Conservation (phyloP, 2,113 vertebrate genomes). For the Nymphicus hollandicus region DNA sequence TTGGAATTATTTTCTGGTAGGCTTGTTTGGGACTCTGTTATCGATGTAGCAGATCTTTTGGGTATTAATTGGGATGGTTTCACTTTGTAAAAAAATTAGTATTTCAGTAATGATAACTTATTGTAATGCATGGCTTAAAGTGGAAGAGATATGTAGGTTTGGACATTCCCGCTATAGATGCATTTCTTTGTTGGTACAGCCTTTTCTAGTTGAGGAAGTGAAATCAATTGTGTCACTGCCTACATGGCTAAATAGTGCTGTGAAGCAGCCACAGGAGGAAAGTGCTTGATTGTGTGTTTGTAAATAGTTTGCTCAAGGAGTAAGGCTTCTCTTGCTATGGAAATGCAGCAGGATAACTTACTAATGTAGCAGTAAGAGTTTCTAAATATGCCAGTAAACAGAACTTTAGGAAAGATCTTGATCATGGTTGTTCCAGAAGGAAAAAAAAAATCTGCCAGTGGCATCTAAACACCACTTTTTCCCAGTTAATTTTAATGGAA, state of each 20-base stretch:
- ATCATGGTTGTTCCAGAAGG: neutral
- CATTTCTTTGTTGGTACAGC: neutral
- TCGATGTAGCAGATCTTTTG: rapidly evolving
- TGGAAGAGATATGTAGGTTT: neutral
- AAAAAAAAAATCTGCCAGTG: neutral
- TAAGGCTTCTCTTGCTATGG: neutral
- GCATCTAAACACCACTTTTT: neutral
- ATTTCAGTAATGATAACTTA: neutral
- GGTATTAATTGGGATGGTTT: neutral
- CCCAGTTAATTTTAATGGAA: neutral
- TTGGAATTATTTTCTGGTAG: neutral
- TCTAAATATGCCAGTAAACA: neutral
- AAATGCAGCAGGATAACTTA: neutral
- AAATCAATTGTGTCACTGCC: neutral
- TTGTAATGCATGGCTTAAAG: neutral
- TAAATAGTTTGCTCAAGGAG: neutral
- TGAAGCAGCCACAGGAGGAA: neutral
- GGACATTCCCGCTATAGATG: neutral
- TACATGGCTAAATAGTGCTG: neutral
- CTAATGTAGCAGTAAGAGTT: neutral
- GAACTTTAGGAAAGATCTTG: neutral
- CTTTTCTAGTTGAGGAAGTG: neutral
- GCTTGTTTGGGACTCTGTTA: neutral
- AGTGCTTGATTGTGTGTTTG: neutral
- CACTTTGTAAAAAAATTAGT: neutral